Conservation (phyloP, 2,797 vertebrate genomes). For the Halcyon chelicuti region DNA sequence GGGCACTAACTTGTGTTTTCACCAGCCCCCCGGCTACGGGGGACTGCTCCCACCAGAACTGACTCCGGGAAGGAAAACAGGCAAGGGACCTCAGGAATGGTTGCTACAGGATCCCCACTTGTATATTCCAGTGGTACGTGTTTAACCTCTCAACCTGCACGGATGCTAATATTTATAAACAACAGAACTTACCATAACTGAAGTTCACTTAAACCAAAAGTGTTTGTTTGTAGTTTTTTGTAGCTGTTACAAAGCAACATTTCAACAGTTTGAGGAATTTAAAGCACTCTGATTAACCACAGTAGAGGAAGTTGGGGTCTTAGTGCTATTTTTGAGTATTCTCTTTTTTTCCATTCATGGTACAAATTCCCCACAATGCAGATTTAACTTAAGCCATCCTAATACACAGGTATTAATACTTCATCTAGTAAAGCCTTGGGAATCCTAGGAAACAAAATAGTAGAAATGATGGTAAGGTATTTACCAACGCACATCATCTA, state of each 20-base stretch:
- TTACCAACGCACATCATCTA: background rate
- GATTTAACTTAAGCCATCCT: background rate
- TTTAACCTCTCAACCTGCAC: background rate
- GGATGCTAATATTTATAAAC: background rate
- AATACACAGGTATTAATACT: background rate
- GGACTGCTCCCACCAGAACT: background rate
- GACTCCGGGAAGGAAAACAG: background rate
- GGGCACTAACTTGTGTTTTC: background rate
- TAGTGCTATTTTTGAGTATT: background rate
- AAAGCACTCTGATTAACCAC: background rate
- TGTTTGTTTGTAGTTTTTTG: background rate
- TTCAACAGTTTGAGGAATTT: background rate
- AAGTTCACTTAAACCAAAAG: too few species aligned
- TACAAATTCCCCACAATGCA: background rate
- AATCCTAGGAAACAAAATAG: background rate
- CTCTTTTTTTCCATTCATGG: background rate
- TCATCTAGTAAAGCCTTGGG: background rate
- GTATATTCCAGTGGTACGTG: background rate
- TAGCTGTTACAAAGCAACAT: background rate
- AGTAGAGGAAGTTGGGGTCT: background rate
- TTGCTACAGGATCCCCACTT: background rate
- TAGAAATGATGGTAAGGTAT: background rate
- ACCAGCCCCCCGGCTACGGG: too few species aligned
- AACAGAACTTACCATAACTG: background rate
- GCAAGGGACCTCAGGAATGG: background rate